These are phyloP conservation scores for Sceliomorpha sp. DNA, from an alignment of 2,888 invertebrate genomes.

Conservation along the genomic window DNA sequence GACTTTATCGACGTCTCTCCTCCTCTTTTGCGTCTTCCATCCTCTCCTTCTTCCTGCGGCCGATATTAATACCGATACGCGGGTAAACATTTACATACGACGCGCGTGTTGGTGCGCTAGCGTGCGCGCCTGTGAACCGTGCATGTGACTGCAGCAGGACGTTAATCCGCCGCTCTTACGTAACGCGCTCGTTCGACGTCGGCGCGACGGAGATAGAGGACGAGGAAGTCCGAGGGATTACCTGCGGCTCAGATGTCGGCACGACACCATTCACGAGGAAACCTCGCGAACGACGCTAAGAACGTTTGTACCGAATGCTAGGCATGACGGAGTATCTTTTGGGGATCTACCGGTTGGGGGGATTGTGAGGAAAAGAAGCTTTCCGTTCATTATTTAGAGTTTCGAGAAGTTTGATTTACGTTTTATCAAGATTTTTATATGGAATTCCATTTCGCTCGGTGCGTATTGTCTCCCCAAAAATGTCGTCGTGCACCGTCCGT, in stretches of 20 bases:
- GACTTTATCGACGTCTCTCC: conserved; percentile 12
- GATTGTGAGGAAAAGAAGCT: no score
- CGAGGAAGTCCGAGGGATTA: conserved; percentile 43
- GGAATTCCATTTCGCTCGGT: no score
- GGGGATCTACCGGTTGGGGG: no score
- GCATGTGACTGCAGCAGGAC: conserved; percentile 22
- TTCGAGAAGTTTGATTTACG: no score
- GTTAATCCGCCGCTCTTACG: conserved; percentile 48
- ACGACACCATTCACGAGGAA: conserved; percentile 30
- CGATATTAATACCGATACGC: conserved; percentile 52
- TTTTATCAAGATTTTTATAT: no score
- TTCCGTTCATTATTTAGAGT: no score
- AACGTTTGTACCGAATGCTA: not conserved
- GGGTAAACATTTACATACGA: conserved; percentile 48
- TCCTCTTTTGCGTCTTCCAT: conserved; percentile 3
- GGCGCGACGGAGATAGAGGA: conserved; percentile 32
- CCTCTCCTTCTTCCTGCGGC: conserved; percentile 17
- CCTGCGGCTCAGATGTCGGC: conserved; percentile 28
- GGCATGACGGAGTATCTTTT: no score
- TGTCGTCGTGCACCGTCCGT: no score
- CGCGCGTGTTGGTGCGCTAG: conserved; percentile 33
- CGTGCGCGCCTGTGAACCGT: no score
- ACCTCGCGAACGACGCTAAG: not conserved
- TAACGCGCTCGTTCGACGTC: conserved; percentile 45
- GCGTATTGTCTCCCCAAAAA: no score